phyloP scores from a whole-genome alignment of 1,140 invertebrate species.

The Cotesia vestalis region DNA sequence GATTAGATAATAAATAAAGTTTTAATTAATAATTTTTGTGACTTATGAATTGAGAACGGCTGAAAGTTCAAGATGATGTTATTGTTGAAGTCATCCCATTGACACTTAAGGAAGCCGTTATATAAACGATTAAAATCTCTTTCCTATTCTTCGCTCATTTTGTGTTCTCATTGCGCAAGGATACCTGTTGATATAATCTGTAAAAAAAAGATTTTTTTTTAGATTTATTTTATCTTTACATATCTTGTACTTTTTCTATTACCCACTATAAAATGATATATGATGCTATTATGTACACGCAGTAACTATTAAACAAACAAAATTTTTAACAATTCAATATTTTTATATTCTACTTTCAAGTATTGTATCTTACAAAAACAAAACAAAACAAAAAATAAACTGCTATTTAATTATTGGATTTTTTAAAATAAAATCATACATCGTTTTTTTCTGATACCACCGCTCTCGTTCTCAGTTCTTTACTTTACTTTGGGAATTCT shows the following conservation, averaged over 20 bases:
- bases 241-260: not conserved
- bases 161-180: constrained; percentile 21
- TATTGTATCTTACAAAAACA: too few relatives aligned
- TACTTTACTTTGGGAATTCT: constrained; percentile 5
- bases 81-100: constrained; percentile 8
- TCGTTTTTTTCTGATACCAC: not conserved
- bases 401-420: not conserved
- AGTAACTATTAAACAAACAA: too few relatives aligned
- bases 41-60: not conserved
- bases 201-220: not conserved
- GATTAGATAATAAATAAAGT: not conserved
- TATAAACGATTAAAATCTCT: constrained; percentile 33
- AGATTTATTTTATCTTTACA: not conserved
- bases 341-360: not conserved
- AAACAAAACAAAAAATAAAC: too few relatives aligned
- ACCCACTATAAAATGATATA: not conserved
- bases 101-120: constrained; percentile 31
- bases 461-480: constrained; percentile 18
- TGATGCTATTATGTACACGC: too few relatives aligned
- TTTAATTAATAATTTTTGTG: not conserved
- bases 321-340: too few relatives aligned
- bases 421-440: not conserved
- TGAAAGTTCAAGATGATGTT: not conserved
- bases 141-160: constrained; percentile 17
- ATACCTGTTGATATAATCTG: constrained; percentile 12